A percentile compares a stretch with the other conserved stretches of the same genome.
phyloP scores from a whole-genome alignment of 1,140 invertebrate species.

The Spodoptera frugiperda region DNA sequence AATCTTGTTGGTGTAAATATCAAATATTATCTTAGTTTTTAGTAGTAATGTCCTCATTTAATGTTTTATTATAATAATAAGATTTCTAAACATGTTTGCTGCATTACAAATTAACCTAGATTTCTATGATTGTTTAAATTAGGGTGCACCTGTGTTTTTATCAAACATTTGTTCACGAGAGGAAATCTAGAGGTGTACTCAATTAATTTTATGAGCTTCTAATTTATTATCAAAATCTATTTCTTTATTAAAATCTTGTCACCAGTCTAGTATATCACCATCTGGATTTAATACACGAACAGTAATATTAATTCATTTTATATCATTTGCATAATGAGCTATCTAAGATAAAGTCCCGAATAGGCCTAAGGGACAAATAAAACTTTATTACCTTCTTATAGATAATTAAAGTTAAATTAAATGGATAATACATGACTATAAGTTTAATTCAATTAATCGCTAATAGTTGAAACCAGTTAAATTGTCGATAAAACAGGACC shows the following conservation, averaged over 20 bases:
- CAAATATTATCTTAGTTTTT: conserved; percentile 9
- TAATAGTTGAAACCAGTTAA: conserved; percentile 25
- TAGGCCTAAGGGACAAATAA: conserved; percentile 25
- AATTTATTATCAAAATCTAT: too few relatives aligned
- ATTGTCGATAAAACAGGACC: conserved; percentile 10
- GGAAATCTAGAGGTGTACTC: background rate
- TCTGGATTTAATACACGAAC: background rate
- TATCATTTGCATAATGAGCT: conserved; percentile 17
- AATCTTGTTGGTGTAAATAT: conserved; percentile 6
- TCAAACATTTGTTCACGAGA: background rate
- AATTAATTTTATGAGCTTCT: too few relatives aligned
- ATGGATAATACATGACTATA: conserved; percentile 11
- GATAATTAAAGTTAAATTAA: conserved; percentile 34
- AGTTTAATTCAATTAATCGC: conserved; percentile 42
- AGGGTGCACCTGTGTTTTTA: background rate
- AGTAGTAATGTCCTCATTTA: background rate
- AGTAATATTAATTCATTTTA: background rate
- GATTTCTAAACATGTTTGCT: conserved; percentile 14
- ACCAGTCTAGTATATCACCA: background rate
- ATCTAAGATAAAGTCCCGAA: background rate
- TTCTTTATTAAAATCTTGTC: background rate
- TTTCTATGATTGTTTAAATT: background rate
- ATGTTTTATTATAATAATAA: conserved; percentile 9
- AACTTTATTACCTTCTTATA: conserved; percentile 31
- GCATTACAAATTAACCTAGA: conserved; percentile 19